Conservation (phyloP, 1,140 invertebrate genomes). For the Drosophila malerkotliana region DNA sequence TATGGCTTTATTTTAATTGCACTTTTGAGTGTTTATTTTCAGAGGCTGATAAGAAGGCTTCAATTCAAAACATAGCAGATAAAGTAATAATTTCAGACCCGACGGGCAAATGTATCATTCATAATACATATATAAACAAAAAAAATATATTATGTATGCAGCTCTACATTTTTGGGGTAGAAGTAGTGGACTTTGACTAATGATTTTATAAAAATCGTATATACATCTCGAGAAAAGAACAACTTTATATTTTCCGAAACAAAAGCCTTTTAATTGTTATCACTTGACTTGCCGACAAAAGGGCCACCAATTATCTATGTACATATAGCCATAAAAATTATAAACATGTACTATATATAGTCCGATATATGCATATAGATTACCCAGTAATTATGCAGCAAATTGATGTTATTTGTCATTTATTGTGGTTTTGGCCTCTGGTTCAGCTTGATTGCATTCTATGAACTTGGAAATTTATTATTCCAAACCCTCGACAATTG, state of each 20-base stretch:
- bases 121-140: background rate
- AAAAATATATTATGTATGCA: background rate
- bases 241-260: constrained; percentile 28
- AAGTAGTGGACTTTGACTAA: constrained; percentile 14
- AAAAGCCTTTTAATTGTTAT: constrained; percentile 50
- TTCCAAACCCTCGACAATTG: constrained; percentile 5
- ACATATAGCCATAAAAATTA: background rate
- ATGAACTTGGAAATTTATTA: background rate
- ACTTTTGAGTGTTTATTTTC: background rate
- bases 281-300: constrained; percentile 43
- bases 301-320: constrained; percentile 32
- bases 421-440: constrained; percentile 22
- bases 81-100: constrained; percentile 6
- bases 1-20: constrained; percentile 15
- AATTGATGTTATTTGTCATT: constrained; percentile 32
- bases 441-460: constrained; percentile 45
- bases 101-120: constrained; percentile 16
- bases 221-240: constrained; percentile 3
- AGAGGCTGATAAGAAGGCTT: constrained; percentile 28
- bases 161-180: background rate
- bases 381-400: constrained; percentile 52
- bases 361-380: constrained; percentile 17
- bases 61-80: constrained; percentile 21
- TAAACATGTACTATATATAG: constrained; percentile 1
- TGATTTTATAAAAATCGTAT: constrained; percentile 10